These are phyloP conservation scores for Australoheros scitulus DNA, from an alignment of 2,113 vertebrate genomes.

Conservation along the genomic window DNA sequence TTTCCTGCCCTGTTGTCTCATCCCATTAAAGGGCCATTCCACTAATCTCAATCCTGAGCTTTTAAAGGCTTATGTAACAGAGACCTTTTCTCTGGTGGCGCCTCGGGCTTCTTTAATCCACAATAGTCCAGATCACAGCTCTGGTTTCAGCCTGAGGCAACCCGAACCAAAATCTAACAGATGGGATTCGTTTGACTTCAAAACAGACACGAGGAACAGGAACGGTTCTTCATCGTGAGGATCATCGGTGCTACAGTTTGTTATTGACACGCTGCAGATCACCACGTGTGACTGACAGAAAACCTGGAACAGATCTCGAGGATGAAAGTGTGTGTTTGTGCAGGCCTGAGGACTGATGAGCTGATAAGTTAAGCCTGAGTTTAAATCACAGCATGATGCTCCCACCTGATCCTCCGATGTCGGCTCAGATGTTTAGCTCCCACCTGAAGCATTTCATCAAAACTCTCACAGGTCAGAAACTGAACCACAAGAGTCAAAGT, in stretches of 20 bases:
- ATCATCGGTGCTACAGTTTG: background rate
- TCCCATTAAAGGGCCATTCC: constrained; percentile 44
- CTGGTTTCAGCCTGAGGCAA: constrained; percentile 15
- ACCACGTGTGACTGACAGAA: background rate
- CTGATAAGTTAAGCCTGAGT: constrained; percentile 3
- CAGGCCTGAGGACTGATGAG: constrained; percentile 15
- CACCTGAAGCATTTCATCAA: background rate
- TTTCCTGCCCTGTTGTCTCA: constrained; percentile 36
- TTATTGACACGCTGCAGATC: background rate
- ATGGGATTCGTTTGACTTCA: background rate
- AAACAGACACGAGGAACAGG: background rate
- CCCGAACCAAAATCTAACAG: background rate
- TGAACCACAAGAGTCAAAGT: background rate
- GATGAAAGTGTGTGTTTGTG: background rate
- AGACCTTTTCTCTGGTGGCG: constrained; percentile 19
- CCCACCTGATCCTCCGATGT: background rate
- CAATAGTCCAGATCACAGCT: background rate
- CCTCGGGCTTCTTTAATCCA: constrained; percentile 20
- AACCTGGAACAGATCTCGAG: background rate
- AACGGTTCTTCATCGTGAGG: background rate
- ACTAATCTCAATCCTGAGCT: constrained; percentile 63
- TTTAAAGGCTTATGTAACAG: constrained; percentile 69
- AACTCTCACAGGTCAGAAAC: background rate
- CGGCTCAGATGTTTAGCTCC: background rate
- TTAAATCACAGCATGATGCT: background rate